Conservation (phyloP, 2,113 vertebrate species). For the Epinephelus cyanopodus region DNA sequence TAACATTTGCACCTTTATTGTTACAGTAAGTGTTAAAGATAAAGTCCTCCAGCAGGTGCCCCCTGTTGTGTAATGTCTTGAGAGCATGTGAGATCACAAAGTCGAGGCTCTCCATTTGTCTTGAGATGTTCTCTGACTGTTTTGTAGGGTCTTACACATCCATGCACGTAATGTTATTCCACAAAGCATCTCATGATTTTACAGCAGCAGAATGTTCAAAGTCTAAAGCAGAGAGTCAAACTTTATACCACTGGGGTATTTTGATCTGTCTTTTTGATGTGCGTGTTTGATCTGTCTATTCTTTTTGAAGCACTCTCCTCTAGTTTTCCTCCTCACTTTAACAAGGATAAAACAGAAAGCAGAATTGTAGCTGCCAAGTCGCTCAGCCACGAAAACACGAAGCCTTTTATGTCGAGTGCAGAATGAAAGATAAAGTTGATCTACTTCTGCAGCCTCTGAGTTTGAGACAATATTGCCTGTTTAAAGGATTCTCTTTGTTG, state of each 20-base stretch:
- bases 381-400: constrained; percentile 32
- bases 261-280: constrained; percentile 69
- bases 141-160: constrained; percentile 43
- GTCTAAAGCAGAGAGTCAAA: constrained; percentile 61
- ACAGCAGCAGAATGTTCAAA: constrained; percentile 64
- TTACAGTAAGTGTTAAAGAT: constrained; percentile 6
- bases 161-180: constrained; percentile 49
- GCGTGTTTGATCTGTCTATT: constrained; percentile 77
- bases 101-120: constrained; percentile 9
- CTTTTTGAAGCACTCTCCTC: constrained; percentile 77
- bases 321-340: constrained; percentile 73
- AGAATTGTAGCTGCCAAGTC: constrained; percentile 66
- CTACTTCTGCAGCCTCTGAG: constrained; percentile 57
- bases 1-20: constrained; percentile 24
- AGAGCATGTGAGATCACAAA: constrained; percentile 43
- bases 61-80: constrained; percentile 1
- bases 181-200: constrained; percentile 53
- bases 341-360: constrained; percentile 79
- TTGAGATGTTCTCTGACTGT: constrained; percentile 25
- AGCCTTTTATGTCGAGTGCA: constrained; percentile 65
- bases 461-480: constrained; percentile 44
- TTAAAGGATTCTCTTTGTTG: constrained; percentile 75
- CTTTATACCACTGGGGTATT: constrained; percentile 58
- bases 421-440: constrained; percentile 59
- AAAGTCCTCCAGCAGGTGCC: constrained; percentile 21